Base-by-base conservation (phyloP, 2,113 vertebrate species). In the Camelus bactrianus region DNA sequence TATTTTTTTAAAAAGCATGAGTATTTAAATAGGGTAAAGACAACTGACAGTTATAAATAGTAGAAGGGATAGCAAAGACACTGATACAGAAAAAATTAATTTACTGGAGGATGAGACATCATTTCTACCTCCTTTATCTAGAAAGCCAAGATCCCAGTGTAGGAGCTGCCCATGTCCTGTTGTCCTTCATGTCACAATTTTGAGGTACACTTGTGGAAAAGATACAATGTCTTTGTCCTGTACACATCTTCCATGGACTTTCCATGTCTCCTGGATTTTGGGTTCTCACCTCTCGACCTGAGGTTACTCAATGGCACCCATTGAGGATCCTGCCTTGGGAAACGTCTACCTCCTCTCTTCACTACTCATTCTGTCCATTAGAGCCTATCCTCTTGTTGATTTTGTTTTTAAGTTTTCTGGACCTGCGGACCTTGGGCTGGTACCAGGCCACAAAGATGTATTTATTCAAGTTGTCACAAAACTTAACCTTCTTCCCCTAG, bases 381-480 rank as follows among this genome's bases (percentile, higher is more conserved):
- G 64, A 79, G 30, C 32, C 30, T 69, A 15, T 56, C 75, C 9
- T 64, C 35, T 52, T 54, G 6, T 48, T 48, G 24, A 60, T 82
- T 95, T 85, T 77, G 14, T 54, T 92, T 84, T 65, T 50, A 81
- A 79, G 26, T 79, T 92, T 91, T 62, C 75, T 83, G n/a, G 28
- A 87, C 56, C 28, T 79, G 46, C 0, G 32, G 50, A 67, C 38
- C 35, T 42, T 83, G 67, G 6, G 62, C 89, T 69, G 30, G 13
- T 54, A 58, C 17, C 38, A 93, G 26, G 26, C 35, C 38, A 91
- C 54, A 84, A 58, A 84, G 8, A 69, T 30, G 38, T 17, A 20
- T 54, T 13, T 52, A 38, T 94, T 82, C 73, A 30, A 69, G 16
- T 81, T 89, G 46, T 46, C 32, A 60, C 30, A 75, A 91, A 35